Evolutionary conservation across 2,113 vertebrate species (phyloP).

Genomic region (Dicaeum eximium): DNA sequence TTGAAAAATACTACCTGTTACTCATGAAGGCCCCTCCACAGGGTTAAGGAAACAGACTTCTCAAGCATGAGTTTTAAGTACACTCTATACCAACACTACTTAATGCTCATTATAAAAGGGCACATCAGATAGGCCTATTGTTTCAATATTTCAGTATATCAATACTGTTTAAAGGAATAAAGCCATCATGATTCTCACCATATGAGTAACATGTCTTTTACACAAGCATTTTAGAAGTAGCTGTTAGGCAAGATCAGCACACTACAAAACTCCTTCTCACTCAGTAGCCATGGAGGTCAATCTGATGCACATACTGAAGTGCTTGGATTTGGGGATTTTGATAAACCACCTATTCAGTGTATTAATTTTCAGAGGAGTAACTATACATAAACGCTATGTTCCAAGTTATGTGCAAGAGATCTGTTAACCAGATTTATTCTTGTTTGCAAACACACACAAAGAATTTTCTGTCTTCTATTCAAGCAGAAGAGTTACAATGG

Average conservation of each 20-base stretch:
- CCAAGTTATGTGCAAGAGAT: slow-evolving; percentile 69
- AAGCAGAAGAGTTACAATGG: slow-evolving; percentile 65
- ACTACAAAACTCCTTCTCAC: neutral
- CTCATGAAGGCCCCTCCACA: neutral
- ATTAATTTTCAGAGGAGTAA: slow-evolving; percentile 61
- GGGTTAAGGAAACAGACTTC: neutral
- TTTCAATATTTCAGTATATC: neutral
- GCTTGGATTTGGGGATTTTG: slow-evolving; percentile 18
- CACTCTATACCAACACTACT: neutral
- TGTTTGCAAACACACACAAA: slow-evolving; percentile 62
- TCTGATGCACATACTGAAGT: slow-evolving; percentile 35
- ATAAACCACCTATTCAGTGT: slow-evolving; percentile 39
- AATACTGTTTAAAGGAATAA: neutral
- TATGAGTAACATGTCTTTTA: neutral
- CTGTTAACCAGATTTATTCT: slow-evolving; percentile 70
- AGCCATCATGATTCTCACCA: neutral
- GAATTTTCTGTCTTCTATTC: slow-evolving; percentile 63
- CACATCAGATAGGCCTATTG: neutral
- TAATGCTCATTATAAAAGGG: neutral
- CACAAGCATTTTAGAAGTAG: neutral
- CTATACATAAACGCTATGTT: slow-evolving; percentile 54
- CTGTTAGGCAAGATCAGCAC: neutral
- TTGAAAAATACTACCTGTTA: neutral
- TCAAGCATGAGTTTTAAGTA: neutral
- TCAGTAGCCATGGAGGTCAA: neutral